phyloP scores from a whole-genome alignment of 1,140 invertebrate genomes.

The Lepidurus packardi region DNA sequence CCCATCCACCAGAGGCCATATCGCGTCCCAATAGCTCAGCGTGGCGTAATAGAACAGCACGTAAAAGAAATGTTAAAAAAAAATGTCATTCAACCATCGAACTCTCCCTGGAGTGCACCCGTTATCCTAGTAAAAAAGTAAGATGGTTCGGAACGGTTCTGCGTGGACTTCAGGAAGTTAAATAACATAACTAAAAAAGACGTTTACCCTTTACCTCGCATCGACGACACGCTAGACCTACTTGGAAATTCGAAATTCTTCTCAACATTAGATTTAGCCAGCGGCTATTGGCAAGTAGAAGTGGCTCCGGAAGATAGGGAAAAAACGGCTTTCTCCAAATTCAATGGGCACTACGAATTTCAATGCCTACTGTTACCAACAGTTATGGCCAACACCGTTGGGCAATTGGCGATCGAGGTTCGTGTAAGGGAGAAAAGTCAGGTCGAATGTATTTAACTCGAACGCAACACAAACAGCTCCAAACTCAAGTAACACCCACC shows the following conservation, averaged over 20 bases:
- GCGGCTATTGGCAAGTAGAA: slow-evolving; percentile 50
- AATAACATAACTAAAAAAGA: slow-evolving; percentile 46
- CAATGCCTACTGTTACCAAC: too few species aligned
- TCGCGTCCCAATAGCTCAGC: background rate
- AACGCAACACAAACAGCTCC: too few species aligned
- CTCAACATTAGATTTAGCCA: slow-evolving; percentile 45
- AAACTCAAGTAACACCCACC: too few species aligned
- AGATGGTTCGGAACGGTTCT: slow-evolving; percentile 29
- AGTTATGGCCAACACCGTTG: too few species aligned
- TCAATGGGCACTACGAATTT: slow-evolving; percentile 44
- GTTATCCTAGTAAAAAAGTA: slow-evolving; percentile 33
- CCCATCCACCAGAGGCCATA: background rate
- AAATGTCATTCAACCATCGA: slow-evolving; percentile 25
- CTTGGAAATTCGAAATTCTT: slow-evolving; percentile 46
- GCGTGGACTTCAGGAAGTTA: slow-evolving; percentile 38
- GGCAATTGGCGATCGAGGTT: too few species aligned
- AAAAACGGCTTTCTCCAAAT: slow-evolving; percentile 47
- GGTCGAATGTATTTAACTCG: too few species aligned
- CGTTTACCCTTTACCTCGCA: slow-evolving; percentile 50
- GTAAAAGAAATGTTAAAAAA: background rate
- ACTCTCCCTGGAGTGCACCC: slow-evolving; percentile 35
- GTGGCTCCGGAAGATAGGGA: slow-evolving; percentile 41
- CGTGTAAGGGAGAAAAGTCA: too few species aligned
- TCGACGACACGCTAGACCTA: slow-evolving; percentile 48
- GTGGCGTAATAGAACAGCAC: background rate